A percentile compares a stretch with the other conserved stretches of the same genome.
phyloP scores from a whole-genome alignment of 1,140 invertebrate species.

The Eumeta japonica region DNA sequence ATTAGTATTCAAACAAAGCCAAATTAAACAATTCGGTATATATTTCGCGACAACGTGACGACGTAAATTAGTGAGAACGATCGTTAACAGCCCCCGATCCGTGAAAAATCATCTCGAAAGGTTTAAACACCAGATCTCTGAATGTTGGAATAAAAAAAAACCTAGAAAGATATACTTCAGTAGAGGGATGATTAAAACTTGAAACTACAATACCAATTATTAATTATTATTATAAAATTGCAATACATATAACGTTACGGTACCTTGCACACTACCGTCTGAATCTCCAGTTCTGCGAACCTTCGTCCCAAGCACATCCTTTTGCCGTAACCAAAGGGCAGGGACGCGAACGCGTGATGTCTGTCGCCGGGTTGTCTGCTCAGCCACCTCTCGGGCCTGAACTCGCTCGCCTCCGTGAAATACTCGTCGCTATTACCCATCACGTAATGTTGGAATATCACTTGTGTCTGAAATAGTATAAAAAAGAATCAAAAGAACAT shows the following conservation, averaged over 20 bases:
- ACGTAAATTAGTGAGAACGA: too few relatives aligned
- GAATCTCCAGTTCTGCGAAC: conserved; percentile 75
- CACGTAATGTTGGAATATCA: conserved; percentile 78
- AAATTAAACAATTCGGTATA: neutral
- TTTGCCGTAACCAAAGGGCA: conserved; percentile 74
- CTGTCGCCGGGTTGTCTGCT: conserved; percentile 22
- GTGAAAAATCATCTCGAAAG: too few relatives aligned
- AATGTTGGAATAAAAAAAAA: too few relatives aligned
- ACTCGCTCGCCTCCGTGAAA: conserved; percentile 66
- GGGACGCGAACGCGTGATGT: conserved; percentile 64
- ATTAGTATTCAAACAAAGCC: neutral
- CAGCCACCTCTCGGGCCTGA: conserved; percentile 78
- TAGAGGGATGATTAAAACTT: neutral
- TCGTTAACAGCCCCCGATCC: too few relatives aligned
- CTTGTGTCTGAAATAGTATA: conserved; percentile 64
- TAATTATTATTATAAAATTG: too few relatives aligned
- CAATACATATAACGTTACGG: too few relatives aligned
- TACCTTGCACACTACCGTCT: conserved; percentile 67
- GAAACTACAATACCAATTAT: too few relatives aligned
- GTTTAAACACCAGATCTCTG: too few relatives aligned
- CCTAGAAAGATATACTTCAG: too few relatives aligned
- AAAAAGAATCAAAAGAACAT: neutral
- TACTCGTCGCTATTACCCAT: conserved; percentile 74
- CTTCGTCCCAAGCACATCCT: conserved; percentile 73
- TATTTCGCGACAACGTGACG: too few relatives aligned